A percentile compares a stretch with the other conserved stretches of the same genome.
phyloP scores from a whole-genome alignment of 1,140 invertebrate genomes.

The Leptinotarsa texana region DNA sequence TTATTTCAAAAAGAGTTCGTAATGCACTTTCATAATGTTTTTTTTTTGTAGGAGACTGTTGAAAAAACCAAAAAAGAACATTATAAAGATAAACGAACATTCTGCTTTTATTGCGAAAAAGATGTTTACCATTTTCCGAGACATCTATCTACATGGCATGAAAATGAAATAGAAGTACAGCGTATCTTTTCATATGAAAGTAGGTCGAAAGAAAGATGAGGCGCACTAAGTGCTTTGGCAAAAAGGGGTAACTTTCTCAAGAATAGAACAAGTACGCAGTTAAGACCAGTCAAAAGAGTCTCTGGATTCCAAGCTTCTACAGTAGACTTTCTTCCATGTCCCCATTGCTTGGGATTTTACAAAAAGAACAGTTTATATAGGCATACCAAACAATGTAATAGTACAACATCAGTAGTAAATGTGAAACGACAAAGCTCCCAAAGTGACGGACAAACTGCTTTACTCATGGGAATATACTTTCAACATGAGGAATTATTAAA shows the following conservation, averaged over 20 bases:
- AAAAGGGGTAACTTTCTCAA: conserved; percentile 25
- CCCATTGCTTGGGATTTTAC: conserved; percentile 26
- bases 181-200: background rate
- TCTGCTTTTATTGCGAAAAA: conserved; percentile 24
- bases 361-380: conserved; percentile 21
- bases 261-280: conserved; percentile 17
- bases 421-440: conserved; percentile 14
- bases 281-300: conserved; percentile 25
- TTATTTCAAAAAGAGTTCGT: background rate
- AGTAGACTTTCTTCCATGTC: conserved; percentile 24
- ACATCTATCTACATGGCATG: conserved; percentile 20
- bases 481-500: conserved; percentile 23
- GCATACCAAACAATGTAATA: conserved; percentile 21
- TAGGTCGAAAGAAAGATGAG: conserved; percentile 23
- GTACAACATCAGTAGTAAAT: background rate
- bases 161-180: conserved; percentile 15
- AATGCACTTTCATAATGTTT: background rate
- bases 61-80: conserved; percentile 8
- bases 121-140: conserved; percentile 21
- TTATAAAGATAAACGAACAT: conserved; percentile 23
- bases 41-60: background rate
- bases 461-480: conserved; percentile 16
- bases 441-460: conserved; percentile 23
- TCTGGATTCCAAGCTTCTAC: background rate
- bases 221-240: background rate